A percentile compares a stretch with the other conserved stretches of the same genome.
These are phyloP conservation scores for Elaphurus davidianus DNA, from an alignment of 2,113 vertebrate species.

Conservation along the genomic window DNA sequence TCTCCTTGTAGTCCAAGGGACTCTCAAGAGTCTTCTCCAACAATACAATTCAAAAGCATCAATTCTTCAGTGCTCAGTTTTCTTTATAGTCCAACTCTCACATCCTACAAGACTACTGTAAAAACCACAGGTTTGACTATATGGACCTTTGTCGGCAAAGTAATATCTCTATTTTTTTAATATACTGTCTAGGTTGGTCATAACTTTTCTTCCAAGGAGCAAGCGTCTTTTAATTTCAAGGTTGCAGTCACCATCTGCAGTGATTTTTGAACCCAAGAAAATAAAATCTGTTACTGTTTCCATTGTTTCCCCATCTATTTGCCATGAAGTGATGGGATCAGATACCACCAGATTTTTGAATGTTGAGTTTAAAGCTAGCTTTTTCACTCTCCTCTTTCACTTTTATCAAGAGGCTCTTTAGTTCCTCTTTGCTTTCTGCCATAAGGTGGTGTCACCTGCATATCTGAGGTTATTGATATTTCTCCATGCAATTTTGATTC, in stretches of 20 bases:
- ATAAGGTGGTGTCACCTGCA: background rate
- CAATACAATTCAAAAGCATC: background rate
- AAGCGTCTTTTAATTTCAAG: background rate
- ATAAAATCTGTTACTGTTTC: background rate
- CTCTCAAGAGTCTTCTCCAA: background rate
- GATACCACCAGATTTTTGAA: background rate
- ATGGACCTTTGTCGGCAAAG: background rate
- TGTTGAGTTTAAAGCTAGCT: background rate
- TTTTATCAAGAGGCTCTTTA: background rate
- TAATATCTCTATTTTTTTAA: background rate
- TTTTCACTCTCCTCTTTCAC: background rate
- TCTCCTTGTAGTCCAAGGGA: background rate
- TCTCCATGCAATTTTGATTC: background rate
- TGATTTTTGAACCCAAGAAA: background rate
- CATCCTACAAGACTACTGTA: background rate
- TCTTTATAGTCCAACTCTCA: background rate
- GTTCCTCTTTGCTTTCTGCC: background rate
- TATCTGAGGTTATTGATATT: background rate
- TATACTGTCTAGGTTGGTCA: background rate
- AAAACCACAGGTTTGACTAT: background rate
- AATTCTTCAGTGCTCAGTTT: background rate
- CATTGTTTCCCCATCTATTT: background rate
- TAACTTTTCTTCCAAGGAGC: background rate
- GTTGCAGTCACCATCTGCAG: background rate
- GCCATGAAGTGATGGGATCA: background rate